These are phyloP conservation scores for Clarias laeviceps DNA, from an alignment of 2,797 vertebrate species.

Conservation along the genomic window DNA sequence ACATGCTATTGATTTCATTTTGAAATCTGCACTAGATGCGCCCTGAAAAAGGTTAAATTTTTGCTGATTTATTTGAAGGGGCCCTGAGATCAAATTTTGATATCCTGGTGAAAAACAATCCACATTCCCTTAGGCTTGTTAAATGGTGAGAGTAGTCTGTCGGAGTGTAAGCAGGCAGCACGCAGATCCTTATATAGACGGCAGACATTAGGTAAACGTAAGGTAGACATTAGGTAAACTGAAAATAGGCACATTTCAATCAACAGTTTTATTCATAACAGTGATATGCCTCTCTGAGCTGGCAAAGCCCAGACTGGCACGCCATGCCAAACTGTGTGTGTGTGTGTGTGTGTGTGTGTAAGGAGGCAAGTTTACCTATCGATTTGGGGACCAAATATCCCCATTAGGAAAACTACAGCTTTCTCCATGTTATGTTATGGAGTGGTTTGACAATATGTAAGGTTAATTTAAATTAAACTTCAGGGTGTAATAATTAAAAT, in stretches of 20 bases:
- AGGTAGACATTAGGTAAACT: conserved; percentile 81
- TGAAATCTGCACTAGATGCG: conserved; percentile 41
- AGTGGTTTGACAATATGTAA: not conserved
- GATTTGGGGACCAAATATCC: not conserved
- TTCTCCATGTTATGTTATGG: not conserved
- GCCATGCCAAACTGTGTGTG: conserved; percentile 24
- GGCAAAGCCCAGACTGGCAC: conserved; percentile 54
- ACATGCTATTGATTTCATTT: not conserved
- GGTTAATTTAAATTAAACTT: not conserved
- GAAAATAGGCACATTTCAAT: conserved; percentile 68
- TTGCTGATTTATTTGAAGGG: conserved; percentile 51
- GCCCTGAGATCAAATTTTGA: conserved; percentile 29
- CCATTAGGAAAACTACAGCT: conserved; percentile 26
- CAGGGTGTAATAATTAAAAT: not conserved
- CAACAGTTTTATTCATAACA: conserved; percentile 70
- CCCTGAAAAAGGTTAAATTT: conserved; percentile 61
- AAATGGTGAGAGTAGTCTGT: conserved; percentile 32
- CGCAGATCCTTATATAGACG: conserved; percentile 76
- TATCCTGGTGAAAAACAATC: conserved; percentile 35
- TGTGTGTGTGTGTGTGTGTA: conserved; percentile 32
- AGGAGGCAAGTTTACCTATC: conserved; percentile 24
- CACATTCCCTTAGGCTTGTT: conserved; percentile 34
- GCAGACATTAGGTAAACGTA: conserved; percentile 79
- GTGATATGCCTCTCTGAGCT: conserved; percentile 67
- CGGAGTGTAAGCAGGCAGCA: conserved; percentile 38